These are phyloP conservation scores for Drosophila paranaensis DNA, from an alignment of 2,888 invertebrate species.

Conservation along the genomic window DNA sequence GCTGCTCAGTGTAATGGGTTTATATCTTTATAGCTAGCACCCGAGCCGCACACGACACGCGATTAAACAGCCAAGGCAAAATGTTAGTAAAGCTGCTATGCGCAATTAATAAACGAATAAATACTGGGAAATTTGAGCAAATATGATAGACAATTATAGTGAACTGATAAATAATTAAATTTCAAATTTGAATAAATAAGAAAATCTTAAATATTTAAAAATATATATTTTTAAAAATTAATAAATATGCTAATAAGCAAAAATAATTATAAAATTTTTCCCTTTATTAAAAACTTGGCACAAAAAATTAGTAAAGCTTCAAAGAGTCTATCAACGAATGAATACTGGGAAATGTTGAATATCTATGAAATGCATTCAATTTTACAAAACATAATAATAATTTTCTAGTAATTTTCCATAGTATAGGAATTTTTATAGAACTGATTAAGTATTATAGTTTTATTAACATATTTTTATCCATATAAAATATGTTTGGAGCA, in stretches of 20 bases:
- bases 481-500: background rate
- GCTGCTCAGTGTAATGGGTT: conserved; percentile 55
- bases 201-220: no score
- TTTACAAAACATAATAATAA: no score
- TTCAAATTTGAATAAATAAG: no score
- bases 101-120: background rate
- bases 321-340: no score
- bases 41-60: conserved; percentile 56
- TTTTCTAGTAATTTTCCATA: background rate
- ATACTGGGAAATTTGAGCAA: conserved; percentile 2
- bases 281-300: no score
- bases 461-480: background rate
- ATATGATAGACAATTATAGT: background rate
- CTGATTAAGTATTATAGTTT: background rate
- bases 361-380: no score
- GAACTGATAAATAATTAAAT: no score
- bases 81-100: conserved; percentile 4
- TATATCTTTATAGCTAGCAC: conserved; percentile 67
- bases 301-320: no score
- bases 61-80: conserved; percentile 48
- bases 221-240: no score
- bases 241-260: no score
- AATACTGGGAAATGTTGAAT: no score
- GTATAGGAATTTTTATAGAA: background rate
- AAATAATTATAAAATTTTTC: no score